These are phyloP conservation scores for Bugulina stolonifera DNA, from an alignment of 2,888 invertebrate species.

Conservation along the genomic window DNA sequence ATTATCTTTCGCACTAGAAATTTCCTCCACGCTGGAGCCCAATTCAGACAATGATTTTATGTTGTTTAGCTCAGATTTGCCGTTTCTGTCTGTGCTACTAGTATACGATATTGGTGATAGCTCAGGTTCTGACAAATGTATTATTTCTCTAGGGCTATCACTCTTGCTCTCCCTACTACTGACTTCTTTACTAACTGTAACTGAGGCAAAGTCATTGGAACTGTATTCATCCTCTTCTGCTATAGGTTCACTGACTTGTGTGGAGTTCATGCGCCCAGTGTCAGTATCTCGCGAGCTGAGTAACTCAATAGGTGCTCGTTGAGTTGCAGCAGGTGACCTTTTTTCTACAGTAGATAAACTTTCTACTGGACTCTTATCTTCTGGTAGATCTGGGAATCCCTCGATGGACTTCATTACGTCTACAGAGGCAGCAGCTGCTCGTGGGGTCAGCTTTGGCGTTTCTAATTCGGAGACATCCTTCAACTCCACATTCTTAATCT, in stretches of 20 bases:
- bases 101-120: slow-evolving; percentile 12
- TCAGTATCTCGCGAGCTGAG: neutral
- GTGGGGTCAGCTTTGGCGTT: slow-evolving; percentile 14
- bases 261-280: neutral
- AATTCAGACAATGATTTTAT: slow-evolving; percentile 10
- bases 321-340: neutral
- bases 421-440: neutral
- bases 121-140: slow-evolving; percentile 3
- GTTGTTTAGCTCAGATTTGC: neutral
- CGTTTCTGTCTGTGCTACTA: neutral
- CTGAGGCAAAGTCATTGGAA: slow-evolving; percentile 9
- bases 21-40: slow-evolving; percentile 11
- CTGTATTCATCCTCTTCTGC: neutral
- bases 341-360: neutral
- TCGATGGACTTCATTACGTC: slow-evolving; percentile 19
- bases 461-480: slow-evolving; percentile 24
- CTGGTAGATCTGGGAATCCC: slow-evolving; percentile 6
- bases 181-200: neutral
- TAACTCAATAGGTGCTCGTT: neutral
- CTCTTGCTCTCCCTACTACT: neutral
- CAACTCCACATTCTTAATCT: slow-evolving; percentile 9
- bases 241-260: neutral
- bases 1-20: neutral
- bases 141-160: neutral
- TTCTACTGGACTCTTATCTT: neutral